Base-by-base conservation (phyloP, 92 coral and sea anemone genomes). In the Actinernus sp. region DNA sequence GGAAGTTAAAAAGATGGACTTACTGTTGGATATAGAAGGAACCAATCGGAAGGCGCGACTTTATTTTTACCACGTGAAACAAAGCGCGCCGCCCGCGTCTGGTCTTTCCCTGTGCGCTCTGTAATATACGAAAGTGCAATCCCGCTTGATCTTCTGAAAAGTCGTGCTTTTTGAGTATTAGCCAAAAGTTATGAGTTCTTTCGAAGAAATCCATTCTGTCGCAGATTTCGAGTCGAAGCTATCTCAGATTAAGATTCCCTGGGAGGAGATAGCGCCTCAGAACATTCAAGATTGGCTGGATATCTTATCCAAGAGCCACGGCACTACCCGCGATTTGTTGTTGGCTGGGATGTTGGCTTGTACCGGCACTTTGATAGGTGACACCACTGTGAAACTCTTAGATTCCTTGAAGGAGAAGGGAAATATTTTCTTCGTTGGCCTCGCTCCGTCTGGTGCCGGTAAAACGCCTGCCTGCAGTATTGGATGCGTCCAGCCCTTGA, bases 391-490 rank as follows among this genome's bases (percentile, higher is more conserved):
- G 20, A 76, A 83, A 41, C 70, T 83, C 14, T 76, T 83, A 28
- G 44, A 49, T 19, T 31, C 71, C 23, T 77, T 3, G 2, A n/a
- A 51, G 41, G 79, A 83, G 32, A 68, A 50, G 21, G 78, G 41
- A 6, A 83, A 83, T 24, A 3, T 76, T 28, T 77, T 76, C 30
- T 2, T 83, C 12, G 11, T 83, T 3, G 89, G 29, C 28, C 32
- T 77, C 3, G 89, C 78, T 27, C 84, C 84, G 8, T 82, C 88
- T 22, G 84, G 88, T 25, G 61, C 85, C 2, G 88, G 76, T 20
- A 82, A 82, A 45, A 65, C 84, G 1, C 85, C 84, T 10, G 85
- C 85, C 8, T 76, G 78, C 31, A 31, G 52, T 38, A 31, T 62
- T 4, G 82, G 59, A 0, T 74, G 87, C 23, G 60, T 63, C 23